Evolutionary conservation across 1,140 invertebrate genomes (phyloP).

Genomic region (Marisa cornuarietis): DNA sequence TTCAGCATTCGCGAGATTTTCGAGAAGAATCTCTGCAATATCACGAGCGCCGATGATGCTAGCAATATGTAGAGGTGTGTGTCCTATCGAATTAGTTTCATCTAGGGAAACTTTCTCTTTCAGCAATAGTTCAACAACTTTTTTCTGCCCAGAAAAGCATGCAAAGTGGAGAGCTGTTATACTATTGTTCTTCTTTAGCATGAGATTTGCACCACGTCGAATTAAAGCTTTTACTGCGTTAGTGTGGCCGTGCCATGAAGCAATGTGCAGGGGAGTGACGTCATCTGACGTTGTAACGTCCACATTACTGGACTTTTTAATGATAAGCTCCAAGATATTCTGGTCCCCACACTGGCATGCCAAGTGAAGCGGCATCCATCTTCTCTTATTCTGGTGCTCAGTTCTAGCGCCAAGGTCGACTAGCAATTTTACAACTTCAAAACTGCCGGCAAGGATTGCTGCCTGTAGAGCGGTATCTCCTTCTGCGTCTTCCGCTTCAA

Average conservation of each 20-base stretch:
- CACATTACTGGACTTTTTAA: not conserved
- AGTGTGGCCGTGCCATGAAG: not conserved
- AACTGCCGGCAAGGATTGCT: not conserved
- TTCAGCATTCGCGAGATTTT: not conserved
- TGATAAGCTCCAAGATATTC: not conserved
- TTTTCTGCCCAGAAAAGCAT: not conserved
- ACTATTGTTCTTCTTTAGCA: not conserved
- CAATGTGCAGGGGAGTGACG: not conserved
- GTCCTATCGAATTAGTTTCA: not conserved
- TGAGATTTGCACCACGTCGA: not conserved
- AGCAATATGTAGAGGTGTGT: slow-evolving; percentile 2
- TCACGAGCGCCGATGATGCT: not conserved
- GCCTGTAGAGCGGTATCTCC: not conserved
- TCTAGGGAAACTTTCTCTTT: not conserved
- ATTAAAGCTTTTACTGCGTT: not conserved
- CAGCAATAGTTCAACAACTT: not conserved
- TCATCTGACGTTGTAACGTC: not conserved
- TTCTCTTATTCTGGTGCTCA: not conserved
- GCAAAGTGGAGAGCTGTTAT: slow-evolving; percentile 1
- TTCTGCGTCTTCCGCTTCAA: slow-evolving; percentile 1
- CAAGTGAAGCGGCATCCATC: not conserved
- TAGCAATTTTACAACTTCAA: slow-evolving; percentile 2
- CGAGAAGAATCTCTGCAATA: not conserved
- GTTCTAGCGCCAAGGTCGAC: not conserved
- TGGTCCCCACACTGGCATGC: not conserved